These are phyloP conservation scores for Gari tellinella DNA, from an alignment of 2,888 invertebrate species.

Conservation along the genomic window DNA sequence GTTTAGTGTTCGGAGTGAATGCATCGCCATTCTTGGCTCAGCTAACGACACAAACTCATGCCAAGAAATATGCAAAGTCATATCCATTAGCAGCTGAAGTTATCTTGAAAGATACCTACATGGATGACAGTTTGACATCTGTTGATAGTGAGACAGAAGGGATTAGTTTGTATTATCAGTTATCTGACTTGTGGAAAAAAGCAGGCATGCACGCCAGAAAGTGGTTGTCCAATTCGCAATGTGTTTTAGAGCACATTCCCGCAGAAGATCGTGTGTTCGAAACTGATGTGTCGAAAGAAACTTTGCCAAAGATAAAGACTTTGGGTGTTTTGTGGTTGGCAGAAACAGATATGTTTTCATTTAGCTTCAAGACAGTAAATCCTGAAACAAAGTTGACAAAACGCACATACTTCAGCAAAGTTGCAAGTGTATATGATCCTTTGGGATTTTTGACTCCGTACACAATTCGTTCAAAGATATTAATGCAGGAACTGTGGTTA, in stretches of 20 bases:
- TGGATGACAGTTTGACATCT: constrained; percentile 59
- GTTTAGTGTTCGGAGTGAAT: constrained; percentile 59
- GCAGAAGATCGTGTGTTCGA: constrained; percentile 27
- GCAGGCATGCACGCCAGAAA: constrained; percentile 50
- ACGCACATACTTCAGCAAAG: constrained; percentile 52
- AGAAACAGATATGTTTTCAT: constrained; percentile 41
- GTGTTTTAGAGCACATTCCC: constrained; percentile 48
- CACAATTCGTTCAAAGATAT: constrained; percentile 64
- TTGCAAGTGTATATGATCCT: constrained; percentile 76
- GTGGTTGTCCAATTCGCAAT: constrained; percentile 52
- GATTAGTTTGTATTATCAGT: constrained; percentile 42
- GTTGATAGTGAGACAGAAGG: constrained; percentile 30
- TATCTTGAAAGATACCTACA: constrained; percentile 57
- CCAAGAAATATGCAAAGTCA: constrained; percentile 9
- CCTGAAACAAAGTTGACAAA: constrained; percentile 62
- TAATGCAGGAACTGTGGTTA: constrained; percentile 73
- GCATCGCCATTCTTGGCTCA: constrained; percentile 61
- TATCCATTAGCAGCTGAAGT: constrained; percentile 52
- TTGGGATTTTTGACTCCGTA: constrained; percentile 71
- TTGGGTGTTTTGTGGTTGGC: constrained; percentile 50
- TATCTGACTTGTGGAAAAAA: constrained; percentile 32
- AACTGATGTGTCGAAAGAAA: constrained; percentile 31
- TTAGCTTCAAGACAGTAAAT: not conserved
- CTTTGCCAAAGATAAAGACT: constrained; percentile 53
- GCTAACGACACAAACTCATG: constrained; percentile 51